Base-by-base conservation (phyloP, 1,140 invertebrate species). In the Neelides sp. region DNA sequence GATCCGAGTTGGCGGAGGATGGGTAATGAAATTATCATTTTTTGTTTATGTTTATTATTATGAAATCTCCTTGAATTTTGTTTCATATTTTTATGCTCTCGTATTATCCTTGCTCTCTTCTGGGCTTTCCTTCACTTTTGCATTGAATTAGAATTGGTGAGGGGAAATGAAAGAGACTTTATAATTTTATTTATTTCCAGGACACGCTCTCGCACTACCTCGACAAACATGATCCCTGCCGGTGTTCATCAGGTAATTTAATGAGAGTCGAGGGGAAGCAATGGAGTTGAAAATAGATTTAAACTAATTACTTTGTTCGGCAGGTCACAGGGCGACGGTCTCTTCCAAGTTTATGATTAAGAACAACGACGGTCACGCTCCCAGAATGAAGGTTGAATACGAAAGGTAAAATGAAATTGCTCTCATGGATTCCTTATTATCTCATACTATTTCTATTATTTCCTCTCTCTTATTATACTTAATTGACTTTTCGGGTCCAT, bases 1-100 rank as follows among this genome's bases (percentile, higher is more conserved):
- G 93, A 91, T 97, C 15, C 78, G 92, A 52, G 92, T 96, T 12
- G 93, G 93, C 0, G 92, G 92, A 8, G 92, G 91, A 22, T 97
- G 92, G 92, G 44, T 46, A 32, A 46, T 26, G 10, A 19, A 12
- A 19, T 40, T 19, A 10, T 12, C 37, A 40, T 40, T 40, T 8
- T 10, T 40, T 19, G 10, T 12, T 8, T 40, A 19, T 19, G 8
- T 10, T 40, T 12, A 40, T 40, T 19, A 12, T 10, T 10, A 8
- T 12, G 10, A 10, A 10, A 12, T 10, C 5, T 43, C 17, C 8
- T 46, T 34, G 5, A 20, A n/a, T 32, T 51, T 17, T 58, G 55
- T n/a, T n/a, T n/a, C n/a, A n/a, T n/a, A n/a, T n/a, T n/a, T n/a
- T n/a, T n/a, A n/a, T n/a, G n/a, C n/a, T n/a, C n/a, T n/a, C n/a